phyloP scores from a whole-genome alignment of 2,113 vertebrate genomes.

The Petromus typicus region DNA sequence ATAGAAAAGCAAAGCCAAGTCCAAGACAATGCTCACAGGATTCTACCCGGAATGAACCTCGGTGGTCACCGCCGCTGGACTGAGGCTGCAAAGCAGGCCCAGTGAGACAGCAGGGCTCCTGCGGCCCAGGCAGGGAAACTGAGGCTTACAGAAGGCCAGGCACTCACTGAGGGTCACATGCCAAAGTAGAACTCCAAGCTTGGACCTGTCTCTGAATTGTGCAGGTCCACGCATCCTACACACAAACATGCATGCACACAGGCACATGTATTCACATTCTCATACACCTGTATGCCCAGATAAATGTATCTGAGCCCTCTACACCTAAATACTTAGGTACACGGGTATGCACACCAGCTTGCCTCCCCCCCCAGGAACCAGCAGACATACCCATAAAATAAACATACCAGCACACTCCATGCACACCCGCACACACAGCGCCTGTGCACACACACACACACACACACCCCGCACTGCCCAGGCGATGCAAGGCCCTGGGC shows the following conservation, averaged over 20 bases:
- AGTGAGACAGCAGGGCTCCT: rapidly evolving
- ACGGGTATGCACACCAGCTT: not conserved
- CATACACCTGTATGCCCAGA: not conserved
- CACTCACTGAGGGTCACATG: rapidly evolving
- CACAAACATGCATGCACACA: not conserved
- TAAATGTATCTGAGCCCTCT: not conserved
- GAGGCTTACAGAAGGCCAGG: not conserved
- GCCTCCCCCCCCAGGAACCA: not conserved
- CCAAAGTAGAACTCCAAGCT: not conserved
- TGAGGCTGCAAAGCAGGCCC: not conserved
- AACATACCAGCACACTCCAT: not conserved
- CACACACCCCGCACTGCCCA: not conserved
- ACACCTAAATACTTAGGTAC: not conserved
- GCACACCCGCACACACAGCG: not conserved
- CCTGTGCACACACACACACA: no score
- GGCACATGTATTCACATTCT: not conserved
- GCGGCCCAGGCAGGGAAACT: not conserved
- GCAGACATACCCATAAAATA: not conserved
- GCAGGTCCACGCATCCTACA: not conserved
- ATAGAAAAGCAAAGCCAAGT: conserved; percentile 20
- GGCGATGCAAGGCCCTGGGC: not conserved
- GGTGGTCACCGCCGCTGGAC: not conserved
- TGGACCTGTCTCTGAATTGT: not conserved
- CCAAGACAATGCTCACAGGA: not conserved
- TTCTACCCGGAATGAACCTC: not conserved